phyloP scores from a whole-genome alignment of 2,888 invertebrate species.

The Eutolmus rufibarbis region DNA sequence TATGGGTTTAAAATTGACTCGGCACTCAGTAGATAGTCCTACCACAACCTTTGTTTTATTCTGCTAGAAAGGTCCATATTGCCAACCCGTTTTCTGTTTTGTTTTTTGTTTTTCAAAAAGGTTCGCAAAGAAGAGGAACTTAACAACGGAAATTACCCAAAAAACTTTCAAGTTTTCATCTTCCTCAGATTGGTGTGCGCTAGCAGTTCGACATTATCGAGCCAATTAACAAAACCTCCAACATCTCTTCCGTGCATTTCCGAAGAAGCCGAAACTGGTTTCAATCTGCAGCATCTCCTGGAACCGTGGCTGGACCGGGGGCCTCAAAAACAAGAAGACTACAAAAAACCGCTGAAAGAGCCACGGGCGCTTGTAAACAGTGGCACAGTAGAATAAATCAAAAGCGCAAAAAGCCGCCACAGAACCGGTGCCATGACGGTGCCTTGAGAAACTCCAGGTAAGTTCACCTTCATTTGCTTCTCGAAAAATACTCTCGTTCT shows the following conservation, averaged over 20 bases:
- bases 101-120: background rate
- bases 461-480: conserved; percentile 27
- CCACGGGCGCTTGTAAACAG: background rate
- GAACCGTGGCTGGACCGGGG: background rate
- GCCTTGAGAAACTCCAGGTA: background rate
- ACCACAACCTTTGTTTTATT: background rate
- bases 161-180: background rate
- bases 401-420: background rate
- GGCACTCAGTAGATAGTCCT: background rate
- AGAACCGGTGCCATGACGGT: background rate
- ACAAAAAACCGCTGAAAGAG: background rate
- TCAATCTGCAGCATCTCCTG: background rate
- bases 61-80: background rate
- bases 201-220: background rate
- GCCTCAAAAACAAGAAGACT: background rate
- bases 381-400: background rate
- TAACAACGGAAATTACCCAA: background rate
- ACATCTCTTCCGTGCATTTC: background rate
- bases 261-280: background rate
- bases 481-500: conserved; percentile 33
- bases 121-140: background rate
- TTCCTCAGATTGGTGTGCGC: background rate
- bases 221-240: background rate
- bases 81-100: background rate
- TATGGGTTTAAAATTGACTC: background rate